Conservation (phyloP, 2,797 vertebrate species). For the Falco berigora region DNA sequence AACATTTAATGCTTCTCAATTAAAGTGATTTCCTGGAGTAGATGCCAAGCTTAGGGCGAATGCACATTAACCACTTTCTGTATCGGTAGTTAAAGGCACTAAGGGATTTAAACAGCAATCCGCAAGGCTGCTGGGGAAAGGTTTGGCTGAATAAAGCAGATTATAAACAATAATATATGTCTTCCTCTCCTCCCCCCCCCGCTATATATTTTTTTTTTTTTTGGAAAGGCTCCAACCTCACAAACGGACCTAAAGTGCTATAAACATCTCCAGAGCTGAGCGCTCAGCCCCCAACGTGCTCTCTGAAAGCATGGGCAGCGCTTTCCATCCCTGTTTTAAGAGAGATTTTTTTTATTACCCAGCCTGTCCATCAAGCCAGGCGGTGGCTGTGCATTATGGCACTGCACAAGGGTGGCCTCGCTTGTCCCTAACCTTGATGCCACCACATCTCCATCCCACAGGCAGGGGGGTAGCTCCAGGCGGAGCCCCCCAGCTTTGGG, state of each 20-base stretch:
- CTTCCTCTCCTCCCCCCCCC: constrained; percentile 43
- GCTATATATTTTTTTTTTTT: neutral
- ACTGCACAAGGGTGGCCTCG: neutral
- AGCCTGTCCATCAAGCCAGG: constrained; percentile 34
- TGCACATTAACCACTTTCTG: constrained; percentile 81
- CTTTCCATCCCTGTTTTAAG: constrained; percentile 33
- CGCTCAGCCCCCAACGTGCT: constrained; percentile 40
- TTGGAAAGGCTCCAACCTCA: constrained; percentile 78
- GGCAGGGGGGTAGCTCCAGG: fast-evolving
- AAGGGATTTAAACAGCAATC: constrained; percentile 85
- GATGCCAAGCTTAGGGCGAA: constrained; percentile 77
- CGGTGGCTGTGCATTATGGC: neutral
- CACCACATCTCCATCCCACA: neutral
- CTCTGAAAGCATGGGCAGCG: constrained; percentile 8
- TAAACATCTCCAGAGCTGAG: constrained; percentile 72
- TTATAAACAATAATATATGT: constrained; percentile 84
- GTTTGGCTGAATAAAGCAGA: constrained; percentile 85
- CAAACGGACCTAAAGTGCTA: constrained; percentile 78
- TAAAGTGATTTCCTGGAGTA: constrained; percentile 83
- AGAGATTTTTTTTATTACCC: neutral
- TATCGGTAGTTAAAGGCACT: constrained; percentile 83
- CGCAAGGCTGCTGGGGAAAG: constrained; percentile 76
- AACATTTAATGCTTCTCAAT: constrained; percentile 85
- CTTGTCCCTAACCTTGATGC: neutral
- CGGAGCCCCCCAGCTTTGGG: fast-evolving